Evolutionary conservation across 2,888 invertebrate genomes (phyloP), one percentile per base, ranked within the genome.

Genomic region (Bursaphelenchus okinawaensis): DNA sequence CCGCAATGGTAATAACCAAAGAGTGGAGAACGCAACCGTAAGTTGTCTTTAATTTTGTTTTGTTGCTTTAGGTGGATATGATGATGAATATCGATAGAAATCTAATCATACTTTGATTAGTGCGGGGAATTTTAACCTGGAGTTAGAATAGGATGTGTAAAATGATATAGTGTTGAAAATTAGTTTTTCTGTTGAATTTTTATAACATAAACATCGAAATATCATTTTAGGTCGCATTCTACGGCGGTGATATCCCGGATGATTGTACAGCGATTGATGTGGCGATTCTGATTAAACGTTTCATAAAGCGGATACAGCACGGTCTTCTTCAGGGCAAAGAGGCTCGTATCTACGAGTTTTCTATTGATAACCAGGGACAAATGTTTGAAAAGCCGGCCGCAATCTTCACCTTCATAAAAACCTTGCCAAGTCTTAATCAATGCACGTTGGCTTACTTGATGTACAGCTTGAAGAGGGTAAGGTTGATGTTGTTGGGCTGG

Each of bases 281-380:
- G 23, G 76, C 76, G 50, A 65, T 71, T 8, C 62, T 75, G 55
- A 72, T 77, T 31, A 77, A 77, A 65, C 68, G 76, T 19, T 77
- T 77, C 59, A 68, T 77, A 24, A 62, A 75, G 2, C 72, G 71
- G 20, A 29, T 75, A 9, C 66, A 71, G 31, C 51, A 28, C 2
- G 62, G 68, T 0, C 12, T 69, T 1, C 63, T 69, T 9, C 56
- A 20, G 1, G 68, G 68, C 12, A 57, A 57, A 9, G 61, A 69
- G 28, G 7, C 19, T 3, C 52, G 72, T 16, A 63, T 69, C 23
- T n/a, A 72, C 26, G 61, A 65, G 19, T 63, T 73, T 71, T 62
- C 70, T 55, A 22, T 63, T 12, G 19, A 26, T 24, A 40, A 66
- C 23, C 19, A 59, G 7, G 40, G 40, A n/a, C 12, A 40, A n/a